Percentiles rank a stretch among this genome's conserved stretches.
These are phyloP conservation scores for Creontiades dilutus DNA, from an alignment of 2,888 invertebrate genomes.

Conservation along the genomic window DNA sequence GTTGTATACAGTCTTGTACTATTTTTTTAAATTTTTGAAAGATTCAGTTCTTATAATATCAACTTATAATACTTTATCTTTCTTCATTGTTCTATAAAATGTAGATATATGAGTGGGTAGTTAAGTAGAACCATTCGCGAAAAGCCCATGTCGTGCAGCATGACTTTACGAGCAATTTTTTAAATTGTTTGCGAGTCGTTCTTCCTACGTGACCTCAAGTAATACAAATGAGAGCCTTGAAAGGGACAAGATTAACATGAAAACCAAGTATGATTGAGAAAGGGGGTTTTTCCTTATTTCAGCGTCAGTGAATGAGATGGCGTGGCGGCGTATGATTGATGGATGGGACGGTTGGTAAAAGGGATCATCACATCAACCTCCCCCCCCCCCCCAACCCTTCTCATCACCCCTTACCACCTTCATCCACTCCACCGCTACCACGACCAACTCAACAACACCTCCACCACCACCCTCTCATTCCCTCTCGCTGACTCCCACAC, in stretches of 20 bases:
- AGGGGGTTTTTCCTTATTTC: slow-evolving; percentile 43
- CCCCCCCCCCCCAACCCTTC: not conserved
- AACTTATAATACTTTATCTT: too few relatives aligned
- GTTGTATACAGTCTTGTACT: too few relatives aligned
- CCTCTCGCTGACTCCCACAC: not conserved
- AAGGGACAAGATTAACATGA: not conserved
- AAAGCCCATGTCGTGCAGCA: too few relatives aligned
- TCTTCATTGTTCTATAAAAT: too few relatives aligned
- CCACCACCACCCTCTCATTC: not conserved
- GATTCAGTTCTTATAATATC: too few relatives aligned
- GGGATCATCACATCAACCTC: slow-evolving; percentile 36
- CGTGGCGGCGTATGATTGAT: slow-evolving; percentile 34
- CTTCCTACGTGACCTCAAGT: not conserved
- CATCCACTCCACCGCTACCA: too few relatives aligned
- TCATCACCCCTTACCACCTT: too few relatives aligned
- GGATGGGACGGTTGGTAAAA: slow-evolving; percentile 43
- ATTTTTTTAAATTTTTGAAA: too few relatives aligned
- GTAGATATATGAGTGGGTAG: too few relatives aligned
- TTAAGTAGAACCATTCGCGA: too few relatives aligned
- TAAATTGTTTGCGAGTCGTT: not conserved
- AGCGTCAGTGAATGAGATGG: slow-evolving; percentile 52
- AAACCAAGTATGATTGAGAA: slow-evolving; percentile 38
- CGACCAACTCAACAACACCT: too few relatives aligned
- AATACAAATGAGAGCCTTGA: not conserved
- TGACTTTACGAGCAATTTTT: too few relatives aligned